Evolutionary conservation across 2,888 invertebrate species (phyloP).

Genomic region (Pomacea canaliculata): DNA sequence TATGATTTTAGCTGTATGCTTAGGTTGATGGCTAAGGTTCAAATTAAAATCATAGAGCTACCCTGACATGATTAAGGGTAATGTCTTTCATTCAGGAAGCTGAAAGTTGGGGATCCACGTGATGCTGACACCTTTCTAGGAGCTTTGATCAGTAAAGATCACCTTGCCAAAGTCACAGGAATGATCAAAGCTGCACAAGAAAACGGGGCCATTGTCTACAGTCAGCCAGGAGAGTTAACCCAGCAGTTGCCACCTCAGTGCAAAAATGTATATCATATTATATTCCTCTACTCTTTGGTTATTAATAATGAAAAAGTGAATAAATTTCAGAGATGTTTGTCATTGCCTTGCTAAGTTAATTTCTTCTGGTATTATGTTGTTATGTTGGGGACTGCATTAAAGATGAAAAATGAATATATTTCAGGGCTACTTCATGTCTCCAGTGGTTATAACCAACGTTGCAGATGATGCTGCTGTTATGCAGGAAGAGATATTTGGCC

Average conservation of each 20-base stretch:
- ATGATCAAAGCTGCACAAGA: constrained; percentile 69
- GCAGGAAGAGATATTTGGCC: constrained; percentile 75
- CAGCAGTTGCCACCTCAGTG: constrained; percentile 62
- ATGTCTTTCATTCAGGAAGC: constrained; percentile 49
- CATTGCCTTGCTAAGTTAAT: too few species aligned
- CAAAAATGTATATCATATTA: constrained; percentile 57
- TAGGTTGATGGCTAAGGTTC: too few species aligned
- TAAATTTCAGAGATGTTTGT: too few species aligned
- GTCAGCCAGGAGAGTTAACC: constrained; percentile 66
- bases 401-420: background rate
- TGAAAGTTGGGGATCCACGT: constrained; percentile 70
- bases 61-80: too few species aligned
- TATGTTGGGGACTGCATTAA: too few species aligned
- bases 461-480: constrained; percentile 70
- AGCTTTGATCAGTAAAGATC: constrained; percentile 71
- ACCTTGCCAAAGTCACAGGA: constrained; percentile 71
- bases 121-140: constrained; percentile 68
- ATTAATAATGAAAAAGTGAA: too few species aligned
- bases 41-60: too few species aligned
- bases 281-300: too few species aligned
- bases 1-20: too few species aligned
- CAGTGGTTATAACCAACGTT: constrained; percentile 71
- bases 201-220: constrained; percentile 70
- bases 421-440: constrained; percentile 72
- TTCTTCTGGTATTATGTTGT: too few species aligned